A percentile compares a stretch with the other conserved stretches of the same genome.
These are phyloP conservation scores for Lophochroa leadbeateri DNA, from an alignment of 2,113 vertebrate species.

Conservation along the genomic window DNA sequence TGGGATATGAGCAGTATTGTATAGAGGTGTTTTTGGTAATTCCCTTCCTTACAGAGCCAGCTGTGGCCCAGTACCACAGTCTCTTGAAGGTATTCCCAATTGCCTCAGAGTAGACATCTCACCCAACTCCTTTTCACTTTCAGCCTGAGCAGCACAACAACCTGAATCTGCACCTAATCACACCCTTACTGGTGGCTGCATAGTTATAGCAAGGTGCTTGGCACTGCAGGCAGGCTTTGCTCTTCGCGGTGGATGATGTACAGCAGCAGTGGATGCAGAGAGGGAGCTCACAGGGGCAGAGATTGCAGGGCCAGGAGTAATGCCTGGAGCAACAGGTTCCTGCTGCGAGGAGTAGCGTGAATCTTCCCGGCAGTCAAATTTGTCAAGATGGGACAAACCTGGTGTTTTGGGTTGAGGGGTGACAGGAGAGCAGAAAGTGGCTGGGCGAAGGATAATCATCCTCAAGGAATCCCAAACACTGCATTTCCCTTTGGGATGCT, in stretches of 20 bases:
- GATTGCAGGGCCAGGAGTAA: not conserved
- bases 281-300: not conserved
- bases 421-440: not conserved
- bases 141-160: not conserved
- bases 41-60: not conserved
- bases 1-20: not conserved
- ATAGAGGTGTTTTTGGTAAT: not conserved
- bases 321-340: not conserved
- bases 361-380: not conserved
- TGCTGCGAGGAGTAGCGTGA: not conserved
- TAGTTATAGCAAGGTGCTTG: not conserved
- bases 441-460: not conserved
- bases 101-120: not conserved
- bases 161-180: not conserved
- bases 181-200: accelerated
- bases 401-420: not conserved
- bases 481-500: not conserved
- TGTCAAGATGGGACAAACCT: not conserved
- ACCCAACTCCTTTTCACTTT: not conserved
- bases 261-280: not conserved
- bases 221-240: not conserved
- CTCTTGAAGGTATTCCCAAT: not conserved
- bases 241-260: accelerated
- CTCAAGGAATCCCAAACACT: accelerated
- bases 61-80: not conserved